phyloP scores from a whole-genome alignment of 2,113 vertebrate species.

The Gallinago paraguaiae region DNA sequence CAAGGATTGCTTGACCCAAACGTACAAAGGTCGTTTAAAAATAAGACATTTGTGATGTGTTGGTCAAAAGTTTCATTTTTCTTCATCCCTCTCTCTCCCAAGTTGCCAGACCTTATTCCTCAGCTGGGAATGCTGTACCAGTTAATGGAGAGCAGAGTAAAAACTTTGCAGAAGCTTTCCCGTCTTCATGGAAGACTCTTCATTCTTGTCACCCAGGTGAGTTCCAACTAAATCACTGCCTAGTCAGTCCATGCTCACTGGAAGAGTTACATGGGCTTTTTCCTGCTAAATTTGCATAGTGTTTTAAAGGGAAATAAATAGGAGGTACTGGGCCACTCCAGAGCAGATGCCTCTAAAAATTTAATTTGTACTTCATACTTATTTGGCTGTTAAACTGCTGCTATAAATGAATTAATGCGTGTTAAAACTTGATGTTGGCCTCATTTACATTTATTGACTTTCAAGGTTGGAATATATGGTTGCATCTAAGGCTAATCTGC shows the following conservation, averaged over 20 bases:
- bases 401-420: neutral
- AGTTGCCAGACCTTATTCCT: conserved; percentile 92
- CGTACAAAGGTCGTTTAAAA: neutral
- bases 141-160: conserved; percentile 95
- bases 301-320: neutral
- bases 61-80: neutral
- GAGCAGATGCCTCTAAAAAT: neutral
- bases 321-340: neutral
- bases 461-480: neutral
- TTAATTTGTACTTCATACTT: neutral
- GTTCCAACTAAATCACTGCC: neutral
- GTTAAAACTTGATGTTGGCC: neutral
- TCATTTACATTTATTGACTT: neutral
- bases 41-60: neutral
- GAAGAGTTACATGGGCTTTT: neutral
- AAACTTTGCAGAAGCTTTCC: conserved; percentile 90
- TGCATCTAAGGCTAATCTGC: neutral
- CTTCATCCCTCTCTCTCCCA: neutral
- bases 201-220: conserved; percentile 90
- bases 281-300: neutral
- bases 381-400: neutral
- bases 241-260: neutral
- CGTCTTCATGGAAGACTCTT: conserved; percentile 93
- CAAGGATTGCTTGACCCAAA: neutral
- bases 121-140: conserved; percentile 92